These are phyloP conservation scores for Himalopsyche kuldschensis DNA, from an alignment of 2,888 invertebrate genomes.

Conservation along the genomic window DNA sequence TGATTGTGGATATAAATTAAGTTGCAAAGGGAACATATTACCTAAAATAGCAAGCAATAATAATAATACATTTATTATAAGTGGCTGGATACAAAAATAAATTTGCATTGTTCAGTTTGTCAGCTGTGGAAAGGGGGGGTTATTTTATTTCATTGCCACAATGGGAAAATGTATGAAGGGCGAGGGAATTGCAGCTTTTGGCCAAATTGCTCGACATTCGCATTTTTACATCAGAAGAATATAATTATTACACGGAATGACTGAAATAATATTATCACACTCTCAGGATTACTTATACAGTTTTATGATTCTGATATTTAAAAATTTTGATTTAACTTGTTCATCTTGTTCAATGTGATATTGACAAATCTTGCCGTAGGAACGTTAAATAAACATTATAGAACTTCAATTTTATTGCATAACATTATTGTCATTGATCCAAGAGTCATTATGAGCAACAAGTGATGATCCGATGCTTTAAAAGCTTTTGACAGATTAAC, in stretches of 20 bases:
- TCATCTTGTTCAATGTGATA: no score
- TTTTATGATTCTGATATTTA: not conserved
- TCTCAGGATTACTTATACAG: not conserved
- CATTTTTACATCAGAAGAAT: not conserved
- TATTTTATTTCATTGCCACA: not conserved
- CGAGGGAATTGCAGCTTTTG: not conserved
- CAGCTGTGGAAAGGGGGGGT: conserved; percentile 6
- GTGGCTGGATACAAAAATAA: conserved; percentile 33
- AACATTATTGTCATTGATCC: no score
- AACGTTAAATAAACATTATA: no score
- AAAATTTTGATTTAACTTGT: no score
- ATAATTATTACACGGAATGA: not conserved
- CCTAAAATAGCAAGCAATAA: not conserved
- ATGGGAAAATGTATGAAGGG: conserved; percentile 6
- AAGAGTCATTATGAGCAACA: no score
- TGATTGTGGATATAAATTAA: not conserved
- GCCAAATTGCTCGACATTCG: not conserved
- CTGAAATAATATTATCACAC: not conserved
- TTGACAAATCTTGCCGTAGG: no score
- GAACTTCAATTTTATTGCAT: no score
- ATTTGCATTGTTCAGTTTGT: conserved; percentile 24
- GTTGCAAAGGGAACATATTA: not conserved
- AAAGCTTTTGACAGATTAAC: not conserved
- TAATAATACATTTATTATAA: conserved; percentile 24
- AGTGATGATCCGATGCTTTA: no score